A percentile compares a stretch with the other conserved stretches of the same genome.
phyloP scores from a whole-genome alignment of 2,113 vertebrate genomes.

The Lutjanus erythropterus region DNA sequence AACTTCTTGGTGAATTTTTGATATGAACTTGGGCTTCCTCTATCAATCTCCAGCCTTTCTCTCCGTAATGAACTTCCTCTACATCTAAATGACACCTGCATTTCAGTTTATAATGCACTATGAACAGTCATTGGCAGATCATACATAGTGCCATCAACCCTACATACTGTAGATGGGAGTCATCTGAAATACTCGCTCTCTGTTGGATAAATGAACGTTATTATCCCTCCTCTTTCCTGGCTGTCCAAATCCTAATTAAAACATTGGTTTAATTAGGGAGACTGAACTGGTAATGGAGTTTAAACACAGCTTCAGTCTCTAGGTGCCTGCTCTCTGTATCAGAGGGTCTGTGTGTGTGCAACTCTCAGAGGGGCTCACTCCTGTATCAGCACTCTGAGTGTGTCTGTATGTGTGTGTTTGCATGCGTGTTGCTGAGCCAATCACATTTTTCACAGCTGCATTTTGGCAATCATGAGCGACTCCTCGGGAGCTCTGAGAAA shows the following conservation, averaged over 20 bases:
- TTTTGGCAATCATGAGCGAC: slow-evolving; percentile 55
- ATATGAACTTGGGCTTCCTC: background rate
- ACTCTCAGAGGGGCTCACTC: slow-evolving; percentile 67
- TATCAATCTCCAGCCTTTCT: background rate
- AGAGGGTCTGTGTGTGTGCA: slow-evolving; percentile 66
- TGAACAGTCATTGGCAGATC: slow-evolving; percentile 29
- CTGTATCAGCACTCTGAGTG: slow-evolving; percentile 44
- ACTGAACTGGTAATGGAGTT: slow-evolving; percentile 79
- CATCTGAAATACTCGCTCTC: slow-evolving; percentile 57
- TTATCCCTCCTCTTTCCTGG: slow-evolving; percentile 68
- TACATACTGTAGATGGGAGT: slow-evolving; percentile 16
- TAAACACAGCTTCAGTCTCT: slow-evolving; percentile 78
- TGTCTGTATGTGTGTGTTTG: slow-evolving; percentile 31
- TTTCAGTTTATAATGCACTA: background rate
- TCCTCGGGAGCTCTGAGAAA: slow-evolving; percentile 59
- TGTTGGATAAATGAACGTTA: slow-evolving; percentile 73
- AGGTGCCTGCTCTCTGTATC: slow-evolving; percentile 70
- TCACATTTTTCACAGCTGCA: slow-evolving; percentile 42
- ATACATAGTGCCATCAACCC: slow-evolving; percentile 20
- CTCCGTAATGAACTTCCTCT: background rate
- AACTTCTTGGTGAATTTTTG: background rate
- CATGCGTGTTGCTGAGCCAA: slow-evolving; percentile 27
- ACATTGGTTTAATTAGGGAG: slow-evolving; percentile 82
- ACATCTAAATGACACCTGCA: background rate
- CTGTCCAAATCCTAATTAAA: slow-evolving; percentile 84